Evolutionary conservation across 2,888 invertebrate species (phyloP).

Genomic region (Tanypteryx hageni): DNA sequence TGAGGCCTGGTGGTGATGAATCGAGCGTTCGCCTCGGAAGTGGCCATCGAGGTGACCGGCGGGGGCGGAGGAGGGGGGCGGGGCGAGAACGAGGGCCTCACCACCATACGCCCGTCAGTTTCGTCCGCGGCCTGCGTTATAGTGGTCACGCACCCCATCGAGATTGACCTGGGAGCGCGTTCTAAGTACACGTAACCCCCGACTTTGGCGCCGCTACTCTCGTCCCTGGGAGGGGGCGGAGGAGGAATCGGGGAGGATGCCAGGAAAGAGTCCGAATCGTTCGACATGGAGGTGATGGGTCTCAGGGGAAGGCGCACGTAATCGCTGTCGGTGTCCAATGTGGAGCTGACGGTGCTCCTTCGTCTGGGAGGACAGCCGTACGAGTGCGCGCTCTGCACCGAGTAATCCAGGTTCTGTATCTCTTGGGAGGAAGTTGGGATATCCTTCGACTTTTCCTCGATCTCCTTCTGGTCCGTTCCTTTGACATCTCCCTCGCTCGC

Average conservation of each 20-base stretch:
- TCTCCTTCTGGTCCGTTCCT: conserved; percentile 86
- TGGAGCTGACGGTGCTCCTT: conserved; percentile 87
- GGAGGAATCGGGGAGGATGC: conserved; percentile 69
- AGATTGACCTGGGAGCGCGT: neutral
- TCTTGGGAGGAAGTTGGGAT: conserved; percentile 71
- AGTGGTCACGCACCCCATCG: conserved; percentile 21
- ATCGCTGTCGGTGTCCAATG: conserved; percentile 92
- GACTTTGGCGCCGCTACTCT: conserved; percentile 33
- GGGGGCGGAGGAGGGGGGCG: conserved; percentile 66
- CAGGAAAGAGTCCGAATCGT: conserved; percentile 32
- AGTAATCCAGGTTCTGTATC: conserved; percentile 77
- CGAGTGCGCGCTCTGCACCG: conserved; percentile 72
- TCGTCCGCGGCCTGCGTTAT: neutral
- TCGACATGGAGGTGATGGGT: conserved; percentile 22
- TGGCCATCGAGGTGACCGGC: conserved; percentile 77
- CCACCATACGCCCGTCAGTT: neutral
- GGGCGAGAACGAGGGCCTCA: neutral
- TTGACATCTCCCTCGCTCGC: conserved; percentile 90
- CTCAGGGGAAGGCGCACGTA: conserved; percentile 84
- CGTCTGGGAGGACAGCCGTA: conserved; percentile 83
- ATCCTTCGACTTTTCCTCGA: conserved; percentile 76
- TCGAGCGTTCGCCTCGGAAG: conserved; percentile 84
- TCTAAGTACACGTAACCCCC: conserved; percentile 27
- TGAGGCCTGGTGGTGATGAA: conserved; percentile 87
- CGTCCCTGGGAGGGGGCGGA: conserved; percentile 66